A percentile compares a stretch with the other conserved stretches of the same genome.
These are phyloP conservation scores for Crocodylus rhombifer DNA, from an alignment of 2,797 vertebrate genomes.

Conservation along the genomic window DNA sequence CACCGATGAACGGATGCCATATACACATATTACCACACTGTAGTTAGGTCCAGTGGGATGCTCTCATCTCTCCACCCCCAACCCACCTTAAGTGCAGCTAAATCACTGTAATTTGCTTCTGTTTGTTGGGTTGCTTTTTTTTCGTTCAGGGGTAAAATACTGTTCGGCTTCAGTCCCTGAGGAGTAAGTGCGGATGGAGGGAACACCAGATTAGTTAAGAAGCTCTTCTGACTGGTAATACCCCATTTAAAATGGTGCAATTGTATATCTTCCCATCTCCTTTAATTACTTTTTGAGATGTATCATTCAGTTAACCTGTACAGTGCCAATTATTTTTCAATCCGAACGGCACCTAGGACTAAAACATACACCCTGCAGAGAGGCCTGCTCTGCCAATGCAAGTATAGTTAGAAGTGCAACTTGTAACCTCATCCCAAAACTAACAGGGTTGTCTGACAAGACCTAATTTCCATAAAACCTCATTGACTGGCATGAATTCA, in stretches of 20 bases:
- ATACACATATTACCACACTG: too few relatives aligned
- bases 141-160: too few relatives aligned
- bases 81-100: too few relatives aligned
- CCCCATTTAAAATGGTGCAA: neutral
- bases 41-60: too few relatives aligned
- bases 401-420: neutral
- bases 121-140: too few relatives aligned
- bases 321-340: neutral
- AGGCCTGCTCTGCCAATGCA: neutral
- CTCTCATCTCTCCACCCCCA: too few relatives aligned
- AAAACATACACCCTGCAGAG: neutral
- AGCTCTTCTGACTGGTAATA: neutral
- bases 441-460: neutral
- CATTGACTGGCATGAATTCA: neutral
- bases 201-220: neutral
- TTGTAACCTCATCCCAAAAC: neutral
- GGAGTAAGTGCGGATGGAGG: too few relatives aligned
- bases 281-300: neutral
- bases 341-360: neutral
- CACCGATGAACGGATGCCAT: too few relatives aligned
- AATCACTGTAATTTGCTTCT: too few relatives aligned
- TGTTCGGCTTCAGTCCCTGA: too few relatives aligned
- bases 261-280: too few relatives aligned
- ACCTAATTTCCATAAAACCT: neutral
- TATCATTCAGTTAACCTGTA: neutral